Evolutionary conservation across 2,888 invertebrate genomes (phyloP), one percentile per base, ranked within the genome.

Genomic region (Xylocampa areola): DNA sequence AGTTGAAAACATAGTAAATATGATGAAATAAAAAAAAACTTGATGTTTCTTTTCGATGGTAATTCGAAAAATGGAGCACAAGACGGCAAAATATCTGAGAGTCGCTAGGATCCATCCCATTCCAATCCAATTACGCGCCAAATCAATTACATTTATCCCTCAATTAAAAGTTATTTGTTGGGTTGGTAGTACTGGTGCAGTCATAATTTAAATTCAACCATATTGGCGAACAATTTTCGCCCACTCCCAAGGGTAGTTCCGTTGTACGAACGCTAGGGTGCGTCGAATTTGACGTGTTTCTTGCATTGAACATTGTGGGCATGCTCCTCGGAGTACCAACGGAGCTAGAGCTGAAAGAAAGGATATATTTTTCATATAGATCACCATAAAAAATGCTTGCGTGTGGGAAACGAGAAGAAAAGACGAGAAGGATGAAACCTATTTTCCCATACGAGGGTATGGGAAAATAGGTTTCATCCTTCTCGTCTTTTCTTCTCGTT

Each of bases 241-340:
- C 97, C 97, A 97, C 82, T 97, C 96, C 90, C 96, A 96, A 0
- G 97, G 97, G 80, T 96, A 96, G 87, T 96, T 95, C 61, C 96
- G 92, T 78, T 97, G 97, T 36, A 97, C 95, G 86, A 95, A 96
- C 0, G 96, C 95, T n/a, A 97, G 94, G 2, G 96, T 97, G 77
- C 95, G 95, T 72, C 96, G 95, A 72, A 97, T 96, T 87, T 97
- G 96, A 29, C 94, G 91, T 39, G 94, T 94, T 85, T 97, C 96
- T 67, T 95, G 94, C 3, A 94, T 91, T 0, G 95, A 94, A 79
- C 97, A 97, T 73, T 96, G 96, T 0, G 96, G 96, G 77, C 97
- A 97, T 1, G 96, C 94, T 1, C 96, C 97, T 64, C 96, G 95
- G 25, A 97, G 91, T 4, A 97, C 96, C 66, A 96, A 87, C 0